Percentiles rank a stretch among this genome's conserved stretches.
Conservation (phyloP, 2,113 vertebrate species). For the Vanacampus margaritifer region DNA sequence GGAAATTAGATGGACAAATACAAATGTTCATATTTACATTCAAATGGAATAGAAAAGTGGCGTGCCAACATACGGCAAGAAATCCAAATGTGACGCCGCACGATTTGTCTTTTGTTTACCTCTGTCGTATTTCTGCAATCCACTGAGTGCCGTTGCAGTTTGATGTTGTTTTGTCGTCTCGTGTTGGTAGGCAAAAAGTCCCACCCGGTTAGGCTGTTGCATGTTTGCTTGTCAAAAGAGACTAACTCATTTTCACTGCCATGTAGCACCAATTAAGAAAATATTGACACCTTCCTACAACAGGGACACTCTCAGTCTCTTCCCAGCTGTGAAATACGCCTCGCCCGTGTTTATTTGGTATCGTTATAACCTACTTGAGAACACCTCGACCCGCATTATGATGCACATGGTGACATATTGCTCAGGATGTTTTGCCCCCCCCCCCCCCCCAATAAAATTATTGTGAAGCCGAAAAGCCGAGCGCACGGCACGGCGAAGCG, state of each 20-base stretch:
- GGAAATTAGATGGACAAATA: background rate
- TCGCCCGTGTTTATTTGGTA: background rate
- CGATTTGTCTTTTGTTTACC: background rate
- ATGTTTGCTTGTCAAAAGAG: background rate
- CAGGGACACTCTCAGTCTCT: background rate
- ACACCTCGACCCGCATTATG: constrained; percentile 6
- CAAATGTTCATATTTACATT: background rate
- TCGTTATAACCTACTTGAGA: constrained; percentile 12
- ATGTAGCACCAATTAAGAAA: constrained; percentile 1
- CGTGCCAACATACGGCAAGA: too few species aligned
- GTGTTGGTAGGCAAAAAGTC: background rate
- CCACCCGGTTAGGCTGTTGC: background rate
- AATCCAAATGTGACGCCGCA: background rate
- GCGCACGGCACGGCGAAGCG: background rate
- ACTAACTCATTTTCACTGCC: background rate
- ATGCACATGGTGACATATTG: background rate
- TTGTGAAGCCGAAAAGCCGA: constrained; percentile 8
- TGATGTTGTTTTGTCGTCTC: background rate
- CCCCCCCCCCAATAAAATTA: constrained; percentile 9
- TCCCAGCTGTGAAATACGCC: background rate
- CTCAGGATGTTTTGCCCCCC: constrained; percentile 4
- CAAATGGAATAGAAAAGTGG: background rate
- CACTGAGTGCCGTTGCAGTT: background rate
- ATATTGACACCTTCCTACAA: constrained; percentile 5
- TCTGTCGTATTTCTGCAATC: background rate